Evolutionary conservation across 1,140 invertebrate genomes (phyloP), one percentile per base, ranked within the genome.

Genomic region (Nebria ingens): DNA sequence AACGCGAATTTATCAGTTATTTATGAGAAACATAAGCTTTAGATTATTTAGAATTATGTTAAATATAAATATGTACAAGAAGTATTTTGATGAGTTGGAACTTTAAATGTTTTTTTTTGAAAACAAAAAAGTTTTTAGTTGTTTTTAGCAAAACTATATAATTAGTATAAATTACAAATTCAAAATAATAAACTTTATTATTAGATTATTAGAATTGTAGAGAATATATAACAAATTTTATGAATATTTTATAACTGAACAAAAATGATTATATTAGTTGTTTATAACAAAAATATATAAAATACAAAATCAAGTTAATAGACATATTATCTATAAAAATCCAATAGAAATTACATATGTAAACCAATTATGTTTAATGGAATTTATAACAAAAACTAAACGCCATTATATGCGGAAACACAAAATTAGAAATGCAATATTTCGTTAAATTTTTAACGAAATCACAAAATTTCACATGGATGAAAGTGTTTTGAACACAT

Each of bases 241-340:
- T 34, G 25, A 9, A 34, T n/a, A 34, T 6, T 34, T n/a, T 9
- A n/a, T n/a, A n/a, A n/a, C 25, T 9, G n/a, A n/a, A 34, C 6
- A 9, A n/a, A 34, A 34, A 34, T 9, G 25, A 34, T n/a, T 34
- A 9, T 34, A 9, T 6, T 34, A 45, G 40, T 45, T 29, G 17
- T 45, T 45, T 45, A 45, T 45, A 45, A 45, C 40, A 45, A 45
- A 45, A 45, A 45, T 45, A 45, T 45, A 45, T 4, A 45, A 12
- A 45, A 45, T 45, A 45, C 40, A 45, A 45, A 45, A 45, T 11
- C 3, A 45, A 11, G 9, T 6, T 29, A 29, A 29, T 29, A 29
- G 4, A 29, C 4, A 6, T 29, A 11, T 17, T 12, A 17, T 45
- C 17, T 17, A 11, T 45, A 12, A 45, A 17, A 45, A 12, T 11